These are phyloP conservation scores for Tachyglossus aculeatus DNA, from an alignment of 2,797 vertebrate genomes.

Conservation along the genomic window DNA sequence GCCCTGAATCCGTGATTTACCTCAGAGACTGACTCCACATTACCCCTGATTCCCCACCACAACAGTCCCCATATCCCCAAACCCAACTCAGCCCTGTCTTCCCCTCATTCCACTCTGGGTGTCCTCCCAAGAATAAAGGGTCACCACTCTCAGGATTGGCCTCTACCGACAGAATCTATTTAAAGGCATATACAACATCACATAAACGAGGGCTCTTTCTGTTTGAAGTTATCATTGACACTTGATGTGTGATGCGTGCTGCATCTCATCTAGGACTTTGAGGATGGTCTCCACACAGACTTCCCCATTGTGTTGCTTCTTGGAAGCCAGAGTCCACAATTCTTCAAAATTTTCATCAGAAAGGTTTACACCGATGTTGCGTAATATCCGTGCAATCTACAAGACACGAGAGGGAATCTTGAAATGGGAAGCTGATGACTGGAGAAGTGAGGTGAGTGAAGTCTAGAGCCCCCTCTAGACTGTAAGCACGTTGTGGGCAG, in stretches of 20 bases:
- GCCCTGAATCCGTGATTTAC: too few species aligned
- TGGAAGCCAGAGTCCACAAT: constrained; percentile 82
- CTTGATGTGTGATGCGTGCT: constrained; percentile 63
- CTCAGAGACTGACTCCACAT: too few species aligned
- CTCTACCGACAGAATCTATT: too few species aligned
- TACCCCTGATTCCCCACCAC: too few species aligned
- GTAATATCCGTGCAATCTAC: constrained; percentile 84
- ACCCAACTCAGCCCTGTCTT: too few species aligned
- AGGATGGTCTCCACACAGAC: constrained; percentile 84
- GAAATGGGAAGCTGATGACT: constrained; percentile 14
- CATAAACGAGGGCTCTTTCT: too few species aligned
- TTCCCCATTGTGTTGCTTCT: constrained; percentile 77
- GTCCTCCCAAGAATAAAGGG: too few species aligned
- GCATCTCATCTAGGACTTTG: constrained; percentile 76
- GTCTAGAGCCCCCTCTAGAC: background rate
- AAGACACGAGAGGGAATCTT: constrained; percentile 17
- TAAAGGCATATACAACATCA: too few species aligned
- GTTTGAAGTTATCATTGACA: too few species aligned
- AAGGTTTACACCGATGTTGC: constrained; percentile 77
- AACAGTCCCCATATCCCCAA: too few species aligned
- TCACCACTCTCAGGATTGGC: too few species aligned
- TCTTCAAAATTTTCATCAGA: constrained; percentile 82
- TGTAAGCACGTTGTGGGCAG: background rate
- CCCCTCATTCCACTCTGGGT: too few species aligned
- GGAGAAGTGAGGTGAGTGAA: background rate